Evolutionary conservation across 2,888 invertebrate genomes (phyloP).

Genomic region (Brachyopa scutellaris): DNA sequence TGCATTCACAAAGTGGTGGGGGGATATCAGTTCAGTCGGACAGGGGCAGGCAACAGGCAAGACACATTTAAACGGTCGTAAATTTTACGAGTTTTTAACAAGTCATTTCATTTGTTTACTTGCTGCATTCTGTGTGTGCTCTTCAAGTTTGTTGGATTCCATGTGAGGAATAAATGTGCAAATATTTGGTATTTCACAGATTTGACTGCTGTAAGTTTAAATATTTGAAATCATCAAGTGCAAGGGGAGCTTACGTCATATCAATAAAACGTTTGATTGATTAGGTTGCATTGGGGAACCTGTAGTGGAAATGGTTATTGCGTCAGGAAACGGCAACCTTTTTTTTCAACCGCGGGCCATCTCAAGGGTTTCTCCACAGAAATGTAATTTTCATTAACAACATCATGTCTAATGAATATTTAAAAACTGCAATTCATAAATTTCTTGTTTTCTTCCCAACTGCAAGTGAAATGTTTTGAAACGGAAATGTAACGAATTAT

Average conservation of each 20-base stretch:
- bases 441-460: too few relatives aligned
- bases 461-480: too few relatives aligned
- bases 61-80: background rate
- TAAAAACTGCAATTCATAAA: too few relatives aligned
- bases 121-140: background rate
- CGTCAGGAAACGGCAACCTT: too few relatives aligned
- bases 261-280: background rate
- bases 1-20: background rate
- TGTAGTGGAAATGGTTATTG: too few relatives aligned
- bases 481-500: too few relatives aligned
- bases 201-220: too few relatives aligned
- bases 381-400: too few relatives aligned
- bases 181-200: background rate
- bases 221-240: too few relatives aligned
- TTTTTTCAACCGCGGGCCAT: too few relatives aligned
- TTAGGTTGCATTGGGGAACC: background rate
- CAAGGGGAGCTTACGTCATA: background rate
- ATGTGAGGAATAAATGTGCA: background rate
- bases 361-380: too few relatives aligned
- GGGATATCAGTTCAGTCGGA: background rate
- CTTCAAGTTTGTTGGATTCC: background rate
- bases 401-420: too few relatives aligned
- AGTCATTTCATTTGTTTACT: conserved; percentile 1
- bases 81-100: conserved; percentile 17
- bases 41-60: background rate